Evolutionary conservation across 2,888 invertebrate genomes (phyloP), one percentile per base, ranked within the genome.

Genomic region (Trissolcus brochymenae): DNA sequence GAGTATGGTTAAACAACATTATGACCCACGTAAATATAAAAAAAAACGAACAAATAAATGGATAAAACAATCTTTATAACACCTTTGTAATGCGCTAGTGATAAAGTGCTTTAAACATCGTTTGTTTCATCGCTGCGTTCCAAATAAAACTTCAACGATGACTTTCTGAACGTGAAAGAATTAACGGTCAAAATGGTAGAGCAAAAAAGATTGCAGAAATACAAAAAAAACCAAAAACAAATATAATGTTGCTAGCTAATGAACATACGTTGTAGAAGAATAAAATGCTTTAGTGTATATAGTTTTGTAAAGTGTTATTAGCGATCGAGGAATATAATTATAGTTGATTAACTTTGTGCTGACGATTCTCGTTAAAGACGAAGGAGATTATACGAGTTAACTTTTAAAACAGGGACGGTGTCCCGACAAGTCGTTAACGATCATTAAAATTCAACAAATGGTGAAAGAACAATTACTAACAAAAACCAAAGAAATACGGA

Each of bases 271-370:
- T 84, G 80, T 84, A 86, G 84, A 82, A 71, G 79, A 80, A 82
- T 82, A 84, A 87, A 85, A 82, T 84, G 87, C 87, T 88, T 88
- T 87, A 87, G 87, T 88, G 88, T 88, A 88, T 84, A 88, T 88
- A 88, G 88, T 88, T 88, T 88, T 88, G 85, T 87, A 87, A 88
- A 88, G 86, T 88, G 87, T 87, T 86, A 86, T 81, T 85, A 86
- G 81, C 77, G 77, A 82, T 78, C 82, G 78, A 82, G 74, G 57
- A 81, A 71, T 66, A 78, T 55, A 68, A 78, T 76, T 81, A 79
- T 81, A 81, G 79, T 81, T 79, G 77, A 81, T 80, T 78, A 76
- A 80, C 76, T 78, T 81, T 81, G 80, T 80, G 81, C 76, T 79
- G 79, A 78, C 66, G 80, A 78, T 81, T 81, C 75, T 82, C 76